Evolutionary conservation across 2,113 vertebrate genomes (phyloP), one percentile per base, ranked within the genome.

Genomic region (Sinocyclocheilus maitianheensis): DNA sequence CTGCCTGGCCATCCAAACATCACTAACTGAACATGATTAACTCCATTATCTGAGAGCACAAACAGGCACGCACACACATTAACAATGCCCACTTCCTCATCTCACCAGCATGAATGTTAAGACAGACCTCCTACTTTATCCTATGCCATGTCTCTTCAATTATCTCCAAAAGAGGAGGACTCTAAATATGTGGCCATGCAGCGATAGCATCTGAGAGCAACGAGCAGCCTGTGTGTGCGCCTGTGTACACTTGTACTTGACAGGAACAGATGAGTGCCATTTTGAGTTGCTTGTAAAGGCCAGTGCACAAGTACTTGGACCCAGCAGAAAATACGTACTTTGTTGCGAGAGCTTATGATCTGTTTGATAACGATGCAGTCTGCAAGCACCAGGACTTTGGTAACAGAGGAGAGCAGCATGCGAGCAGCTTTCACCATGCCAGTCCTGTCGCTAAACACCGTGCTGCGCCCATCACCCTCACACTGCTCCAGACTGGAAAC

Each of bases 281-380:
- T 8, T 43, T 14, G 24, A 30, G 58, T 1, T 34, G 37, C 5
- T 40, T 79, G 81, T 80, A 80, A 62, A 63, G 12, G 58, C 8
- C 51, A 78, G 26, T 22, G 16, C 51, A 60, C 58, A 62, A 43
- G 62, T 81, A 67, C 46, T 12, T 82, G 48, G 81, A 40, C 81
- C 55, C 81, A 53, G 81, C 16, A 72, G 43, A 48, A 7, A 87
- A 2, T 60, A 87, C 92, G 85, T 94, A 99, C 98, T 96, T 99
- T 99, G 94, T 97, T 99, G 91, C 97, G 97, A 11, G 98, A 99
- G 84, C 95, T 94, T 93, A 98, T 96, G 92, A 99, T 99, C 92
- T 99, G 98, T 87, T 99, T 99, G 94, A 99, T 97, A 90, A 99
- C 98, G 63, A 99, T 97, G 91, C 96, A 96, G 92, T 99, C 98